Conservation (phyloP, 2,113 vertebrate genomes). For the Nycticebus coucang region DNA sequence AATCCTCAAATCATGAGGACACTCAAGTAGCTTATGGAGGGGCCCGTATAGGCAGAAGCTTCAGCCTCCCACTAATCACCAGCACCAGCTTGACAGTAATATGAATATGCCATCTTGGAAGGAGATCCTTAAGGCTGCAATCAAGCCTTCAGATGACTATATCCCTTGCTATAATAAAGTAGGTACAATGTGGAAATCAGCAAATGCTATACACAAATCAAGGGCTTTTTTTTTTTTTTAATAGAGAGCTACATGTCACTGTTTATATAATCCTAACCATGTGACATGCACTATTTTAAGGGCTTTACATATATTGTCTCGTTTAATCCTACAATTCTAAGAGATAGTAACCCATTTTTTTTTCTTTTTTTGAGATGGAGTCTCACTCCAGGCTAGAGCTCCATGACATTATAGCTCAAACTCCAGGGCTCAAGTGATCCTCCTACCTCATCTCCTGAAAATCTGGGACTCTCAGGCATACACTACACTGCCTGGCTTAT, state of each 20-base stretch:
- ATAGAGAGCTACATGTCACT: not conserved
- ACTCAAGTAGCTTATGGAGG: not conserved
- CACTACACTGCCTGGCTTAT: not conserved
- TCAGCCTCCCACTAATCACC: not conserved
- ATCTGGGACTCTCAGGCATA: not conserved
- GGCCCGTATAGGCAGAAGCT: not conserved
- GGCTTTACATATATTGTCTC: slow-evolving; percentile 42
- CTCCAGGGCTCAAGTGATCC: not conserved
- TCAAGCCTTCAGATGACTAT: not conserved
- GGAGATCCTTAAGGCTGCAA: not conserved
- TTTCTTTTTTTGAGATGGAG: not conserved
- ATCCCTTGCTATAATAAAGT: not conserved
- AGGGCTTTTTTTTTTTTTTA: not conserved
- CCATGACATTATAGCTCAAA: not conserved
- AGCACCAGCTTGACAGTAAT: not conserved
- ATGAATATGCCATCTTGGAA: not conserved
- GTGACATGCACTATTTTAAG: not conserved
- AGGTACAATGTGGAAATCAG: not conserved
- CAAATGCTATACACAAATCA: not conserved
- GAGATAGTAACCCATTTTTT: not conserved
- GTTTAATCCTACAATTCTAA: not conserved
- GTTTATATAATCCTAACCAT: not conserved
- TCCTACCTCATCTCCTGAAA: not conserved
- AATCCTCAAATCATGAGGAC: not conserved
- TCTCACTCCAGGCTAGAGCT: not conserved